A percentile compares a stretch with the other conserved stretches of the same genome.
These are phyloP conservation scores for Linurgus olivaceus DNA, from an alignment of 2,797 vertebrate species.

Conservation along the genomic window DNA sequence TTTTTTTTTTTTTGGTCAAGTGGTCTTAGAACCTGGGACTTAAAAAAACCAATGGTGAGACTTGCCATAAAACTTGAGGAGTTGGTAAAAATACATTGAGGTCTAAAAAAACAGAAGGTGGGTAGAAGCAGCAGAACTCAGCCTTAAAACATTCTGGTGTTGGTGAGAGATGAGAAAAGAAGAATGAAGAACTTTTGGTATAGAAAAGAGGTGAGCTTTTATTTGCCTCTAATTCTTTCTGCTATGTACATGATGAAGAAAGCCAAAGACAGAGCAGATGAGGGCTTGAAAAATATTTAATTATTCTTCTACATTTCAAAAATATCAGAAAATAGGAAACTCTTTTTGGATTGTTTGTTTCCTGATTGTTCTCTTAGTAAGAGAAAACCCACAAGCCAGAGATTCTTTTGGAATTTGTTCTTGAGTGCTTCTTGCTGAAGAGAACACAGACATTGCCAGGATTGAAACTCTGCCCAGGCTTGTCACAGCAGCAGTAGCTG, in stretches of 20 bases:
- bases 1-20: neutral
- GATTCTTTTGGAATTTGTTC: neutral
- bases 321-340: neutral
- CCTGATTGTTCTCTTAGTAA: neutral
- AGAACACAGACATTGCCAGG: neutral
- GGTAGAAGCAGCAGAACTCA: neutral
- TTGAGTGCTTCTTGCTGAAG: neutral
- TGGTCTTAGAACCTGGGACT: neutral
- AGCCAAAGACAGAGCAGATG: neutral
- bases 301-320: neutral
- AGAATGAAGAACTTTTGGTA: neutral
- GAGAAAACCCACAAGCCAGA: neutral
- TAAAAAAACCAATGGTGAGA: neutral
- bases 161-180: neutral
- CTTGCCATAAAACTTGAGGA: neutral
- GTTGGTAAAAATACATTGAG: neutral
- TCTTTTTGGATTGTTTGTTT: neutral
- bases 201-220: neutral
- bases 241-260: neutral
- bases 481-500: neutral
- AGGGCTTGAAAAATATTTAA: neutral
- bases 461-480: neutral
- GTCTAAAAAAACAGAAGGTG: neutral
- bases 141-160: neutral
- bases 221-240: neutral